Conservation (phyloP, 2,888 invertebrate species). For the Fragum fragum region DNA sequence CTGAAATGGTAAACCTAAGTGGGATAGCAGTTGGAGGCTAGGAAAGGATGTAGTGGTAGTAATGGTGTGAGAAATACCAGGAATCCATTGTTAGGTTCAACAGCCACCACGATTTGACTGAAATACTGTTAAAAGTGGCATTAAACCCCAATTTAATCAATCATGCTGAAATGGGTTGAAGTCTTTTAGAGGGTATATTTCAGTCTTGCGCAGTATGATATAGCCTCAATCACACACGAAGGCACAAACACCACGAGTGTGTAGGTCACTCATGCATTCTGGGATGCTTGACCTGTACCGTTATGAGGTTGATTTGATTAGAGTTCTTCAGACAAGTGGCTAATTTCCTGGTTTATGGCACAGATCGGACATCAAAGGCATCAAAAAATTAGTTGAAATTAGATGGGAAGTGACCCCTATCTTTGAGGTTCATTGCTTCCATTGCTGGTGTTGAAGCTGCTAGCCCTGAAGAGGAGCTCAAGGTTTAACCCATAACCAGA, state of each 20-base stretch:
- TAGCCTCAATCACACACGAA: background rate
- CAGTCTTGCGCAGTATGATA: background rate
- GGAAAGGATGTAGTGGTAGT: no score
- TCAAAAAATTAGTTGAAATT: conserved; percentile 17
- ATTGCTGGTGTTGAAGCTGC: background rate
- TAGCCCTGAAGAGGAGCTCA: no score
- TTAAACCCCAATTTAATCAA: no score
- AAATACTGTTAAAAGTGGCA: no score
- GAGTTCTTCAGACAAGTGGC: background rate
- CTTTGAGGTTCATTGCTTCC: background rate
- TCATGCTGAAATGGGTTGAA: no score
- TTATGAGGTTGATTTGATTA: conserved; percentile 26
- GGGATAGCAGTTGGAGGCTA: no score
- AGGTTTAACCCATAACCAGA: no score
- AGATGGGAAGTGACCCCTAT: conserved; percentile 3
- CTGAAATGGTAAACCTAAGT: no score
- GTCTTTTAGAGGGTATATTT: no score
- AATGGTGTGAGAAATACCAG: no score
- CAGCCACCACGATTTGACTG: no score
- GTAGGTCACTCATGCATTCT: conserved; percentile 3
- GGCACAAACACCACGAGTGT: background rate
- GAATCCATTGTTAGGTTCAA: no score
- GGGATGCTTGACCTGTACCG: background rate
- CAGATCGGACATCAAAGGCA: conserved; percentile 14
- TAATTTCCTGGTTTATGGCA: background rate